phyloP scores from a whole-genome alignment of 1,140 invertebrate species.

The Doryteuthis pealeii region DNA sequence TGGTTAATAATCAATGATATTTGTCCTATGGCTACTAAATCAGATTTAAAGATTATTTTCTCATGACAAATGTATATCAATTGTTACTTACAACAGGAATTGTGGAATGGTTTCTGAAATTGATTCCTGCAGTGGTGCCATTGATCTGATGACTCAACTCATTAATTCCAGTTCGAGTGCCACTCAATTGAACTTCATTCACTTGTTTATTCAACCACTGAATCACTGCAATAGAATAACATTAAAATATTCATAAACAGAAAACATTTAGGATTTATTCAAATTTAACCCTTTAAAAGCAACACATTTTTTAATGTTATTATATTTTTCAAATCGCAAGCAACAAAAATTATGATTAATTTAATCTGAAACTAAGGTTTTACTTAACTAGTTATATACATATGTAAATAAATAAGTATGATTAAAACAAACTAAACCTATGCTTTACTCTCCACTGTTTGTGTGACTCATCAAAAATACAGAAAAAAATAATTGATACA shows the following conservation, averaged over 20 bases:
- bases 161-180: conserved; percentile 30
- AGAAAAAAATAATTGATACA: too few species aligned
- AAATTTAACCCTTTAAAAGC: not conserved
- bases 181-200: conserved; percentile 51
- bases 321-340: not conserved
- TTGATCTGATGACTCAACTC: not conserved
- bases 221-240: conserved; percentile 48
- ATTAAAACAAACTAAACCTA: too few species aligned
- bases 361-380: not conserved
- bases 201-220: conserved; percentile 60
- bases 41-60: too few species aligned
- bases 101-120: conserved; percentile 2
- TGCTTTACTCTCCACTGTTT: too few species aligned
- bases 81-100: too few species aligned
- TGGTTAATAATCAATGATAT: too few species aligned
- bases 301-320: not conserved
- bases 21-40: too few species aligned
- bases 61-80: too few species aligned
- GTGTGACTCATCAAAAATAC: too few species aligned
- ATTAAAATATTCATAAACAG: not conserved
- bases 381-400: too few species aligned
- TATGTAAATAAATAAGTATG: too few species aligned
- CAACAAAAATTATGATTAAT: not conserved
- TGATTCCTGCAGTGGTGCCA: not conserved
- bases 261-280: not conserved